These are phyloP conservation scores for Brachyistius frenatus DNA, from an alignment of 2,113 vertebrate species.

Conservation along the genomic window DNA sequence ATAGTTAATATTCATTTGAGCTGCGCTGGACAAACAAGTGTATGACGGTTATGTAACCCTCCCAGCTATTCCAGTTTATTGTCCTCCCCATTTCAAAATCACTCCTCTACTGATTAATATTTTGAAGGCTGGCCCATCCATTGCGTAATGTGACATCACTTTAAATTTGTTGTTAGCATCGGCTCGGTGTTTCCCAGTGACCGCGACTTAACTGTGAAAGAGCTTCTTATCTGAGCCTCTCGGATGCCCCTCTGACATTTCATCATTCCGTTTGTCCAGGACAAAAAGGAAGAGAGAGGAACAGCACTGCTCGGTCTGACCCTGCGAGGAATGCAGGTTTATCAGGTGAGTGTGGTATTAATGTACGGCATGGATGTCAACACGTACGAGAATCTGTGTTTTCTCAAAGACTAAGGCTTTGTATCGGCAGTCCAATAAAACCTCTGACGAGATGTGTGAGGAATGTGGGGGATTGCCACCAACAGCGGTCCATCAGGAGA, in stretches of 20 bases:
- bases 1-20: conserved; percentile 28
- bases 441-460: conserved; percentile 64
- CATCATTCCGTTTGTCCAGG: conserved; percentile 82
- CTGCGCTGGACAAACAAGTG: conserved; percentile 27
- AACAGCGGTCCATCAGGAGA: conserved; percentile 69
- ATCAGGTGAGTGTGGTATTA: conserved; percentile 86
- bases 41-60: conserved; percentile 45
- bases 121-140: conserved; percentile 47
- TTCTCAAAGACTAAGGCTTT: conserved; percentile 50
- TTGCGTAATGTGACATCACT: conserved; percentile 52
- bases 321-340: conserved; percentile 92
- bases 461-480: conserved; percentile 80
- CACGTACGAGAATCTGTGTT: conserved; percentile 57
- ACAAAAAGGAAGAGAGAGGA: conserved; percentile 90
- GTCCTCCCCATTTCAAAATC: conserved; percentile 49
- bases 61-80: conserved; percentile 38
- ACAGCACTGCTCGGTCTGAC: conserved; percentile 91
- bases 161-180: conserved; percentile 49
- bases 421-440: conserved; percentile 40
- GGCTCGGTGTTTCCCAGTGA: conserved; percentile 27
- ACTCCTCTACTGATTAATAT: conserved; percentile 52
- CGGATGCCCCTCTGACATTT: conserved; percentile 74
- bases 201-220: conserved; percentile 38
- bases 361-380: conserved; percentile 42
- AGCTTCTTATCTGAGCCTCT: conserved; percentile 72